phyloP scores from a whole-genome alignment of 1,140 invertebrate species.

The Ceratina calcarata region DNA sequence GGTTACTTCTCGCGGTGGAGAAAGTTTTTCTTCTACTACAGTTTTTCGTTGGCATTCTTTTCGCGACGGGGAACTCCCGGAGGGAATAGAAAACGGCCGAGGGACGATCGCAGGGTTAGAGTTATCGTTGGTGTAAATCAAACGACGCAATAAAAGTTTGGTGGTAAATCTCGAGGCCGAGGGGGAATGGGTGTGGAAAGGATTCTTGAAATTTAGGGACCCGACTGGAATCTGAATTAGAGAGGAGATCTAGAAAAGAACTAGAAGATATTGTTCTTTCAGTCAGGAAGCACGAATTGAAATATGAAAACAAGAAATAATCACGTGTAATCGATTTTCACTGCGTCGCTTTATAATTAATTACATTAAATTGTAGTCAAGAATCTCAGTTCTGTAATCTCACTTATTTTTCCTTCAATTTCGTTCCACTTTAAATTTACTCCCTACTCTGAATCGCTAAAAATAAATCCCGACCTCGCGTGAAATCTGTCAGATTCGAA shows the following conservation, averaged over 20 bases:
- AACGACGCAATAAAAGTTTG: constrained; percentile 28
- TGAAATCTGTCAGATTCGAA: not conserved
- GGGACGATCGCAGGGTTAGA: not conserved
- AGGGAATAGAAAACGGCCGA: not conserved
- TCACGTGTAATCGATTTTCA: too few relatives aligned
- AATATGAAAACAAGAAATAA: too few relatives aligned
- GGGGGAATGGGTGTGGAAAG: not conserved
- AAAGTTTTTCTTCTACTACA: not conserved
- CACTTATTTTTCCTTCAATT: too few relatives aligned
- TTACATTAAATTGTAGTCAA: too few relatives aligned
- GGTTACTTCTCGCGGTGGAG: not conserved
- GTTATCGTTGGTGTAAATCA: constrained; percentile 43
- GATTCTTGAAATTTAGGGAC: too few relatives aligned
- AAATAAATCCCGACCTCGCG: not conserved
- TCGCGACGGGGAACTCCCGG: not conserved
- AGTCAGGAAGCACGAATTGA: too few relatives aligned
- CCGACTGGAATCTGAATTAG: too few relatives aligned
- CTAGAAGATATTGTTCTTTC: too few relatives aligned
- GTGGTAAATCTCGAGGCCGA: constrained; percentile 25
- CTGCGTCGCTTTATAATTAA: too few relatives aligned
- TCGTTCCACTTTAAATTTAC: not conserved
- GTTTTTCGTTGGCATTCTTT: constrained; percentile 2
- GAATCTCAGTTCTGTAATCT: too few relatives aligned
- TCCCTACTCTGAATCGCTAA: too few relatives aligned
- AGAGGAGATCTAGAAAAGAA: too few relatives aligned